These are phyloP conservation scores for Argyrosomus japonicus DNA, from an alignment of 2,113 vertebrate genomes.

Conservation along the genomic window DNA sequence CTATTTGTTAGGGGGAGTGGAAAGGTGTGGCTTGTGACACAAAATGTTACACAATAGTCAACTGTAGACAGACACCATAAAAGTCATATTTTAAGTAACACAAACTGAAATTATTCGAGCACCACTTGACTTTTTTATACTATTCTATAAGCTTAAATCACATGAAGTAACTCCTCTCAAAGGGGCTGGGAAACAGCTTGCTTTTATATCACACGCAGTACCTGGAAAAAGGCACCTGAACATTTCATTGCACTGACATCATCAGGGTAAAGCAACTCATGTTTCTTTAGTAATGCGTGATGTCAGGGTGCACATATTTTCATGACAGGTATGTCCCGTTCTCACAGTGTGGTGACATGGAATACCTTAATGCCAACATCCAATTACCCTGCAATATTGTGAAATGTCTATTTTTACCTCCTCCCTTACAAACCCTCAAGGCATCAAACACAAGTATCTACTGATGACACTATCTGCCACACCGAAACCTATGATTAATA, in stretches of 20 bases:
- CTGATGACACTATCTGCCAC: not conserved
- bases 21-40: conserved; percentile 69
- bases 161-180: not conserved
- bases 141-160: not conserved
- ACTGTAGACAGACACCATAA: not conserved
- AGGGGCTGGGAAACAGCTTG: not conserved
- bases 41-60: conserved; percentile 54
- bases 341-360: not conserved
- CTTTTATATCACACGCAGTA: not conserved
- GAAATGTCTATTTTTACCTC: conserved; percentile 31
- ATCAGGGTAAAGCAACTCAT: not conserved
- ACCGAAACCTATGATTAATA: conserved; percentile 29
- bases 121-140: not conserved
- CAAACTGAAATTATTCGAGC: not conserved
- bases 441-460: not conserved
- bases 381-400: not conserved
- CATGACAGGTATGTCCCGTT: not conserved
- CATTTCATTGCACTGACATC: conserved; percentile 44
- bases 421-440: fast-evolving
- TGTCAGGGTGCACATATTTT: conserved; percentile 13
- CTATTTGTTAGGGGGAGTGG: conserved; percentile 53
- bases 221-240: not conserved
- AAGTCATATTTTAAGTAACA: not conserved
- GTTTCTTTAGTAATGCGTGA: not conserved
- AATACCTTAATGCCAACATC: not conserved